These are phyloP conservation scores for Arbacia lixula DNA, from an alignment of 53 echinoderm and acorn worm species.

Conservation along the genomic window DNA sequence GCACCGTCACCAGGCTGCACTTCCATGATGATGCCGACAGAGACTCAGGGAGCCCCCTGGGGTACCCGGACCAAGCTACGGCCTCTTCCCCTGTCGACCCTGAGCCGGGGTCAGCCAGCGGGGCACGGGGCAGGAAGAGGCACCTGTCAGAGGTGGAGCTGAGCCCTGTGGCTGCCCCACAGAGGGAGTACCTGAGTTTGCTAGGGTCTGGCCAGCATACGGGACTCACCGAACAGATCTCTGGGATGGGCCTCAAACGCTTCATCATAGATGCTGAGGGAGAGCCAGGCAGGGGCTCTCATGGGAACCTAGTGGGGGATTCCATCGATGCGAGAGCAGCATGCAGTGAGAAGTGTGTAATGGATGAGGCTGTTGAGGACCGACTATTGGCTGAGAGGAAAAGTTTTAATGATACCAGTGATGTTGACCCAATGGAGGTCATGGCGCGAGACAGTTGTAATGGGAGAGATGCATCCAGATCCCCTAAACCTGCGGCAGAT, in stretches of 20 bases:
- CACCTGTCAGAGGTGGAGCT: conserved; percentile 56
- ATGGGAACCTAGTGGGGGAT: conserved; percentile 2
- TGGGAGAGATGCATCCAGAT: no score
- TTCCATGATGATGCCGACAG: not conserved
- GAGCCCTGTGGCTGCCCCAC: conserved; percentile 45
- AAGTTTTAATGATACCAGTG: no score
- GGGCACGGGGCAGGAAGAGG: conserved; percentile 54
- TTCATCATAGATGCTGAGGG: conserved; percentile 28
- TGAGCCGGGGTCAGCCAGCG: not conserved
- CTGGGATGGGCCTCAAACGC: conserved; percentile 25
- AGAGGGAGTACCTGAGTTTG: conserved; percentile 3
- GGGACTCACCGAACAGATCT: conserved; percentile 25
- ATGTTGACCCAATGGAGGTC: no score
- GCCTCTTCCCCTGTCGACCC: not conserved
- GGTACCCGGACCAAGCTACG: not conserved
- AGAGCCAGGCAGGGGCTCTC: not conserved
- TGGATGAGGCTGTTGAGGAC: no score
- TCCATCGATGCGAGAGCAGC: no score
- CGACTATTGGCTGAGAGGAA: no score
- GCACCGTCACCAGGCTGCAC: not conserved
- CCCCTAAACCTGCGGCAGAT: no score
- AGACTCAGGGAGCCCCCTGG: not conserved
- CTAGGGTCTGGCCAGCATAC: conserved; percentile 3
- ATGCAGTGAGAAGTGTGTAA: no score
- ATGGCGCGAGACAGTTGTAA: no score